Evolutionary conservation across 2,797 vertebrate genomes (phyloP).

Genomic region (Sorex maritimensis): DNA sequence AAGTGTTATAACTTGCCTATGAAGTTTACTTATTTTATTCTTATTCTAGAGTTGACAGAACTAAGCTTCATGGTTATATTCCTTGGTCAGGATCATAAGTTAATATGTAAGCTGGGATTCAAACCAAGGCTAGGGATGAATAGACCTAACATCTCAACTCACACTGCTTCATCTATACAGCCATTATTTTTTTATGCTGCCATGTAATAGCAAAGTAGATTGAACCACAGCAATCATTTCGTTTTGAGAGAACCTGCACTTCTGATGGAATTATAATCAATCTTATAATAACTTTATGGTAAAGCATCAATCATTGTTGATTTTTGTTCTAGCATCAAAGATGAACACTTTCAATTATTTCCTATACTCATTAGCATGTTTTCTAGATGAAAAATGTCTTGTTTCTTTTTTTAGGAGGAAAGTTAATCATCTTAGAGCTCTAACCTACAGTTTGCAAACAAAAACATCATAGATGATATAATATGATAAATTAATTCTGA

Average conservation of each 20-base stretch:
- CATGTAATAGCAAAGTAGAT: background rate
- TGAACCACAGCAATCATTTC: slow-evolving; percentile 25
- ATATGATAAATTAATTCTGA: slow-evolving; percentile 50
- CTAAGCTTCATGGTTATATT: too few relatives aligned
- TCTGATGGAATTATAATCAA: slow-evolving; percentile 39
- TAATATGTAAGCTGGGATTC: background rate
- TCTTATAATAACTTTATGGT: background rate
- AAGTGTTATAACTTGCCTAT: background rate
- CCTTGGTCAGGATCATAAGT: background rate
- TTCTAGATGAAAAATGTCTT: slow-evolving; percentile 42
- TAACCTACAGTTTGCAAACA: slow-evolving; percentile 50
- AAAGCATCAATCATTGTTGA: slow-evolving; percentile 28
- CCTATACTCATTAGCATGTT: background rate
- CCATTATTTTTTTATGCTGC: background rate
- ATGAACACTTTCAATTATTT: slow-evolving; percentile 65
- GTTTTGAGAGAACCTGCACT: slow-evolving; percentile 25
- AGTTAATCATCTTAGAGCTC: slow-evolving; percentile 34
- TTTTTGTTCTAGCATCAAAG: slow-evolving; percentile 19
- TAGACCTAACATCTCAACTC: background rate
- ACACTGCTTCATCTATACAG: background rate
- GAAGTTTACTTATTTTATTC: too few relatives aligned
- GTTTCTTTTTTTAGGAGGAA: background rate
- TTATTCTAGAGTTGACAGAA: too few relatives aligned
- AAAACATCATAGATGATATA: slow-evolving; percentile 62
- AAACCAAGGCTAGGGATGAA: background rate